These are phyloP conservation scores for Microcebus murinus DNA, from an alignment of 2,113 vertebrate genomes.

Conservation along the genomic window DNA sequence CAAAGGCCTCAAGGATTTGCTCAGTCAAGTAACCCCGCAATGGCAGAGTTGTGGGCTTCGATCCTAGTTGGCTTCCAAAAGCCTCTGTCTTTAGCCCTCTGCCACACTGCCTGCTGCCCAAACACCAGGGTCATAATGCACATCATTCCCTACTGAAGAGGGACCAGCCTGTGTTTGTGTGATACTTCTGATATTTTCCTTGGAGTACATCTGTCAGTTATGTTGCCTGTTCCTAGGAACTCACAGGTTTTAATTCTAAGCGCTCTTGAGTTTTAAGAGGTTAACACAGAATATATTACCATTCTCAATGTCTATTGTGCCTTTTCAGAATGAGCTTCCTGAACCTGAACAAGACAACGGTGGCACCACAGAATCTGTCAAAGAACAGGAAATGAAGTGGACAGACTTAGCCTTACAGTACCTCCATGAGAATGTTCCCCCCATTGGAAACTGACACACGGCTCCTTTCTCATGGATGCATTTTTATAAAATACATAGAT, in stretches of 20 bases:
- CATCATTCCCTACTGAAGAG: not conserved
- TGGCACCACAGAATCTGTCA: constrained; percentile 96
- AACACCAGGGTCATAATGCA: not conserved
- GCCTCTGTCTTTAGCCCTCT: not conserved
- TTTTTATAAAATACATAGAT: not conserved
- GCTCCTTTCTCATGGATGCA: not conserved
- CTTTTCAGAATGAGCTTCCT: constrained; percentile 94
- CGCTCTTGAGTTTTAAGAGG: not conserved
- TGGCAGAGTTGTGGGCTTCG: not conserved
- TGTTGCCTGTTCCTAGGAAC: not conserved
- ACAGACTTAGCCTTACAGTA: constrained; percentile 96
- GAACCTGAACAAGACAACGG: constrained; percentile 99
- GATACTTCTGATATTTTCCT: not conserved
- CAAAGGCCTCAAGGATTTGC: not conserved
- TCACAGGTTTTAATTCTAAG: not conserved
- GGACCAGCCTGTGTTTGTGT: not conserved
- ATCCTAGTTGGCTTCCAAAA: not conserved
- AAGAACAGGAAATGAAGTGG: constrained; percentile 99
- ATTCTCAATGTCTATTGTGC: constrained; percentile 20
- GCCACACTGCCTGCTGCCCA: not conserved
- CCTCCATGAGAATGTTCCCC: constrained; percentile 95
- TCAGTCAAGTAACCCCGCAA: not conserved
- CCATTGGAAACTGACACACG: constrained; percentile 85
- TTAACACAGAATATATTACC: not conserved
- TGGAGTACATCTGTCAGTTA: not conserved